Evolutionary conservation across 2,888 invertebrate species (phyloP).

Genomic region (Hesperia comma): DNA sequence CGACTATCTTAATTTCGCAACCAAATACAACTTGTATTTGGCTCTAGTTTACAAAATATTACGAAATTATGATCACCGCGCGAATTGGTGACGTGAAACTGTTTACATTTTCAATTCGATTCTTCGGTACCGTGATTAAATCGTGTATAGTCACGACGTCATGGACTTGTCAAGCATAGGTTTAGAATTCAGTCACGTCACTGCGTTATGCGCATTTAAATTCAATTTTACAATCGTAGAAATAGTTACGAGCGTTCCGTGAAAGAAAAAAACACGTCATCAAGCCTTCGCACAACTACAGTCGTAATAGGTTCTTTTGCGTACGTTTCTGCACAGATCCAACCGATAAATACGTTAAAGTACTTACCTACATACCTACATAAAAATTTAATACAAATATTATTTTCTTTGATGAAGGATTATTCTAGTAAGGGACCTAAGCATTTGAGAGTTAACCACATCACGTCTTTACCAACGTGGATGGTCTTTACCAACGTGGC

Average conservation of each 20-base stretch:
- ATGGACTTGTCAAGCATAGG: conserved; percentile 13
- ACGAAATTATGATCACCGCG: conserved; percentile 45
- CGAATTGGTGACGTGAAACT: conserved; percentile 25
- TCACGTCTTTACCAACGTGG: no score
- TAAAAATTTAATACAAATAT: no score
- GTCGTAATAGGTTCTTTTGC: conserved; percentile 7
- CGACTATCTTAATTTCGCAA: conserved; percentile 49
- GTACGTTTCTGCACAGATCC: no score
- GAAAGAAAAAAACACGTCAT: conserved; percentile 40
- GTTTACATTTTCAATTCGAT: not conserved
- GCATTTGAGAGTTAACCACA: no score
- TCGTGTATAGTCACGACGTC: not conserved
- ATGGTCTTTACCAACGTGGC: no score
- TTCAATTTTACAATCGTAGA: conserved; percentile 24
- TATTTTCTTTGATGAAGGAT: no score
- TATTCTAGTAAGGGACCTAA: no score
- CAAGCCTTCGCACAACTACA: conserved; percentile 33
- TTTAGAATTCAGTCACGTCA: conserved; percentile 25
- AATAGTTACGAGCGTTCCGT: conserved; percentile 26
- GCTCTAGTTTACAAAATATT: conserved; percentile 42
- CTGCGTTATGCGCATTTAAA: conserved; percentile 19
- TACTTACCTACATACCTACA: no score
- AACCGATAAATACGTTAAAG: no score
- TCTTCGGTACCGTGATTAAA: not conserved
- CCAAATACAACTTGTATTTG: conserved; percentile 43